Evolutionary conservation across 2,113 vertebrate species (phyloP), one percentile per base, ranked within the genome.

Genomic region (Carassius carassius): DNA sequence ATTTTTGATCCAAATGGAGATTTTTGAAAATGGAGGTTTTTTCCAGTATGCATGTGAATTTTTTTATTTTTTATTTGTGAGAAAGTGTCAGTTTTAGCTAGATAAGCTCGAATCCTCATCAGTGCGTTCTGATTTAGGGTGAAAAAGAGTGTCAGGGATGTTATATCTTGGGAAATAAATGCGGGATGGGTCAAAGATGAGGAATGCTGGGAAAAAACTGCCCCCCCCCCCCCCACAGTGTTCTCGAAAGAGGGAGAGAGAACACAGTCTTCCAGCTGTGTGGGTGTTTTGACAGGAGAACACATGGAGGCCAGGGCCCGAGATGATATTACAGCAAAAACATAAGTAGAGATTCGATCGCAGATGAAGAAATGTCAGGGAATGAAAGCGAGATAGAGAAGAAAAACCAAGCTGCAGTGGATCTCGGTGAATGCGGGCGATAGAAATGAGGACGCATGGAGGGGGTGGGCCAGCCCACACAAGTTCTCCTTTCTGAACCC

Each of bases 381-480:
- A 81, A 74, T 3, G 5, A 75, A 75, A 56, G 10, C 2, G 25
- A 82, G 74, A 37, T 47, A 81, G 47, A 75, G 77, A 29, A 75
- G 32, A 37, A 44, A 75, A 80, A 67, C 65, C 49, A 69, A 63
- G 81, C 80, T 63, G 70, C 51, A 80, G 37, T 80, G 69, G n/a
- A 41, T 86, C 70, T 86, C 65, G 78, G 62, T 65, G 47, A 83
- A 88, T 82, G 86, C 16, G 54, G 58, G 82, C 47, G 70, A 41
- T 51, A 84, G 70, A 89, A 85, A 80, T 32, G 84, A 89, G 89
- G 87, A 84, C 89, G 88, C 83, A 78, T 88, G 81, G 86, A 87
- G 91, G 90, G 86, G 90, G 90, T 83, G 87, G 90, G 72, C 90
- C 88, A 90, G 86, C 92, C 92, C 89, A 91, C 93, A 91, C 90